Evolutionary conservation across 2,888 invertebrate genomes (phyloP).

Genomic region (Nephrocerus scutellatus): DNA sequence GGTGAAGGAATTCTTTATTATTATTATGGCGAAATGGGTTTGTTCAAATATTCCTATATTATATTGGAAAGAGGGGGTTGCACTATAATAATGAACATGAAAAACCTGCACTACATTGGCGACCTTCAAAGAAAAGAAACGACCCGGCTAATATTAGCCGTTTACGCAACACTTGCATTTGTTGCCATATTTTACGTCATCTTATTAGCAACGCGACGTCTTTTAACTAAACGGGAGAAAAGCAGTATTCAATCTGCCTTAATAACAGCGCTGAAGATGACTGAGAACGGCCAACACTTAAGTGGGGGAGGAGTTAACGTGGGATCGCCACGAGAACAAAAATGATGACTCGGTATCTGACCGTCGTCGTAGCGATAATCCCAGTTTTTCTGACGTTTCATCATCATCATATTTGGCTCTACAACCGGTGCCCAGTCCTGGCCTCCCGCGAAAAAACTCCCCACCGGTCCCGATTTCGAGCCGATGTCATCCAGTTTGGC

Average conservation of each 20-base stretch:
- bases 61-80: conserved; percentile 75
- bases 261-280: conserved; percentile 3
- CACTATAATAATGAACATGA: conserved; percentile 54
- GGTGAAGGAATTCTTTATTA: too few species aligned
- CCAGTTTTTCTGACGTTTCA: too few species aligned
- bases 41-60: conserved; percentile 87
- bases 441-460: too few species aligned
- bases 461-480: too few species aligned
- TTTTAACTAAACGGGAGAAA: not conserved
- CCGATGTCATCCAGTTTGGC: too few species aligned
- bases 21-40: conserved; percentile 61
- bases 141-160: not conserved
- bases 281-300: conserved; percentile 6
- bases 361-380: too few species aligned
- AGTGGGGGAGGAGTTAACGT: conserved; percentile 3
- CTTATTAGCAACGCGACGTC: too few species aligned
- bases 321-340: too few species aligned
- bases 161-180: conserved; percentile 2
- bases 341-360: too few species aligned
- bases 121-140: conserved; percentile 1
- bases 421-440: too few species aligned
- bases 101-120: conserved; percentile 8
- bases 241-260: not conserved
- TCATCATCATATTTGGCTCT: too few species aligned
- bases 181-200: too few species aligned